Evolutionary conservation across 2,113 vertebrate genomes (phyloP).

Genomic region (Poeciliopsis occidentalis): DNA sequence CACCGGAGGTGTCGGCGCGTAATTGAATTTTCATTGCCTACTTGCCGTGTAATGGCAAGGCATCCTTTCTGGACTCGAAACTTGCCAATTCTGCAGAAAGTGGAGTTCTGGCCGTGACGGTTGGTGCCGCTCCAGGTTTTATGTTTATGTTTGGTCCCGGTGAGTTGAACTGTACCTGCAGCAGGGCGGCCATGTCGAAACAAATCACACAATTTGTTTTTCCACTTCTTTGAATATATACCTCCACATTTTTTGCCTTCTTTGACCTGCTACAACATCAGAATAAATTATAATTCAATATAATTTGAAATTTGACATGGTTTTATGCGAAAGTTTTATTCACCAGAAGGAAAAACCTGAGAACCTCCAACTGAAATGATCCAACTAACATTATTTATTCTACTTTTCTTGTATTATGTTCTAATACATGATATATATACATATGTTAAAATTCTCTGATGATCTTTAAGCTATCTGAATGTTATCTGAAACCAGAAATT

Average conservation of each 20-base stretch:
- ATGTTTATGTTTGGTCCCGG: constrained; percentile 40
- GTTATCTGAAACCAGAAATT: not conserved
- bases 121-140: constrained; percentile 55
- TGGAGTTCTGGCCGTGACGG: constrained; percentile 18
- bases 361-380: too few relatives aligned
- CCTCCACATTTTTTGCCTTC: constrained; percentile 23
- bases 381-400: too few relatives aligned
- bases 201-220: constrained; percentile 47
- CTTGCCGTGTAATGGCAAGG: constrained; percentile 49
- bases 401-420: not conserved
- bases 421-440: not conserved
- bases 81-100: constrained; percentile 46
- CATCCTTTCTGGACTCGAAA: constrained; percentile 61
- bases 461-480: not conserved
- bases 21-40: constrained; percentile 65
- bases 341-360: not conserved
- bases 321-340: not conserved
- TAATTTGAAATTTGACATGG: constrained; percentile 3
- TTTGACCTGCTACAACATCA: constrained; percentile 2
- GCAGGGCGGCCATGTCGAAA: constrained; percentile 22
- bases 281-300: not conserved
- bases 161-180: constrained; percentile 50
- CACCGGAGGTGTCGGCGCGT: constrained; percentile 47
- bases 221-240: constrained; percentile 30
- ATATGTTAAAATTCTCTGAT: not conserved